Evolutionary conservation across 2,888 invertebrate species (phyloP), one percentile per base, ranked within the genome.

Genomic region (Synanthedon myopaeformis): DNA sequence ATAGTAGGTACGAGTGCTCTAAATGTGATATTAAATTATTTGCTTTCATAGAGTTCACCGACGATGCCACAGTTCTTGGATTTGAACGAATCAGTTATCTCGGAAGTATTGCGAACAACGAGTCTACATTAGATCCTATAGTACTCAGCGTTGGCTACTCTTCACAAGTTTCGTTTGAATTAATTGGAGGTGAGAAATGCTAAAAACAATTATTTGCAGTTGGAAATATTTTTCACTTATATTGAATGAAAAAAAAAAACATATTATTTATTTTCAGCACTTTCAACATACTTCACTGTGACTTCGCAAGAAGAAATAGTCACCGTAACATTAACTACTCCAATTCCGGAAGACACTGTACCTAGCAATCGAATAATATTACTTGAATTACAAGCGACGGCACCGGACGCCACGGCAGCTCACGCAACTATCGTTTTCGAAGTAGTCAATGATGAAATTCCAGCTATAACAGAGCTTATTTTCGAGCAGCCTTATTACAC

Each of bases 341-440:
- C 59, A 4, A 66, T 72, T n/a, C 68, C 71, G 8, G 63, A 65
- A 41, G 52, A 64, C 14, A 56, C 53, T 1, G 51, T 71, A 56
- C 68, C 67, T 0, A 23, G 59, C 3, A 70, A 67, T 54, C 41
- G 61, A 19, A 56, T 69, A 11, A 59, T 70, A 48, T 3, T 67
- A 4, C 53, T 72, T 0, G 62, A 66, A 23, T 53, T 74, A 49
- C 59, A 62, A 59, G 72, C 73, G 3, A 51, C 64, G 6, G 61
- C 63, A n/a, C 59, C 61, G 0, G 53, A 57, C 51, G 51, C 67
- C 13, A 6, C 61, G 11, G 50, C 68, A 10, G 67, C 69, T 8
- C 57, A 56, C 50, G 65, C 74, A 14, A 62, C 66, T n/a, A 54
- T 72, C 23, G 63, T 72, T 41, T 48, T 72, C n/a, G 58, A 64